Evolutionary conservation across 1,140 invertebrate genomes (phyloP).

Genomic region (Papilio glaucus): DNA sequence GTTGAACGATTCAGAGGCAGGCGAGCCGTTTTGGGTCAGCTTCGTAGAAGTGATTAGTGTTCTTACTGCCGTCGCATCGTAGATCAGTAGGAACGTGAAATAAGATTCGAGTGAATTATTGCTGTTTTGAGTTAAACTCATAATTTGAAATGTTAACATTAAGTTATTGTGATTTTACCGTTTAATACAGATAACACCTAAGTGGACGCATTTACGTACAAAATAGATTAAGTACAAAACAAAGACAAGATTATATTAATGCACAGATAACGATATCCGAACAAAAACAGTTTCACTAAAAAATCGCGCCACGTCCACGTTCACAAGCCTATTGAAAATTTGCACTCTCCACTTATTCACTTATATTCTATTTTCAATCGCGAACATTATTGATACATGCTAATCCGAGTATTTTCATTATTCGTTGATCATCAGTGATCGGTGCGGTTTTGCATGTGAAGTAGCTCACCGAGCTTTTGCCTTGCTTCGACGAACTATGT

Average conservation of each 20-base stretch:
- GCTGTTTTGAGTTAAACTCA: conserved; percentile 6
- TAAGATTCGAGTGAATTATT: not conserved
- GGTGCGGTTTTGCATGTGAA: too few species aligned
- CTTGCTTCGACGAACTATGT: too few species aligned
- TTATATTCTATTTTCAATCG: too few species aligned
- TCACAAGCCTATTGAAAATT: too few species aligned
- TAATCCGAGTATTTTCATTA: too few species aligned
- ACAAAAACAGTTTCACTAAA: too few species aligned
- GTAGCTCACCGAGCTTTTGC: too few species aligned
- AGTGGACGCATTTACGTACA: conserved; percentile 6
- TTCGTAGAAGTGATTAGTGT: conserved; percentile 22
- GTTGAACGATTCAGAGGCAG: conserved; percentile 4
- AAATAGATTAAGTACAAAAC: conserved; percentile 1
- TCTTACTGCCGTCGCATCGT: not conserved
- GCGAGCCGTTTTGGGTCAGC: conserved; percentile 14
- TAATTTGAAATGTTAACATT: conserved; percentile 22
- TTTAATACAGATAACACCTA: conserved; percentile 15
- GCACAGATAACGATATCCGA: too few species aligned
- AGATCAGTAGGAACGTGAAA: not conserved
- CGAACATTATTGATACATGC: too few species aligned
- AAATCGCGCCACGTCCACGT: too few species aligned
- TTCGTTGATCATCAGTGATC: too few species aligned
- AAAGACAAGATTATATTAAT: not conserved
- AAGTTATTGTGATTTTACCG: conserved; percentile 1
- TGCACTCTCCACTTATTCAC: too few species aligned